A percentile compares a stretch with the other conserved stretches of the same genome.
Evolutionary conservation across 2,888 invertebrate genomes (phyloP).

Genomic region (Steromphala cineraria): DNA sequence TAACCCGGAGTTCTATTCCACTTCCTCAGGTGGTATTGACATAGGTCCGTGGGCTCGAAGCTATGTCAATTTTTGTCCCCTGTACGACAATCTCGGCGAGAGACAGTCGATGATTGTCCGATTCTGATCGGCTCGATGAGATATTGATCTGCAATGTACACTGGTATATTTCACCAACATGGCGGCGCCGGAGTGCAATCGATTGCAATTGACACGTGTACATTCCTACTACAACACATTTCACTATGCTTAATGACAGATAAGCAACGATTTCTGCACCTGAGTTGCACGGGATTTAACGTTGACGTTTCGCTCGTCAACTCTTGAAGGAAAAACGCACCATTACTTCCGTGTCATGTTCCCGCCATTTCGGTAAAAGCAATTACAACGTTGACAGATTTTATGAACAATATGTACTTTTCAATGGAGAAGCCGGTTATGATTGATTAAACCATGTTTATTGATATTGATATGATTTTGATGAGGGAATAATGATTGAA

Average conservation of each 20-base stretch:
- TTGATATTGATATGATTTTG: no score
- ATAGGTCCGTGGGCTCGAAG: background rate
- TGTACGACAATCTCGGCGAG: background rate
- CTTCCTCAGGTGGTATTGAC: background rate
- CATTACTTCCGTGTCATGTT: no score
- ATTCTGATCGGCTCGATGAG: background rate
- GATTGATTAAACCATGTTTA: no score
- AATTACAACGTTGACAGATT: no score
- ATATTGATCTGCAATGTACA: background rate
- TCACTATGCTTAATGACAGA: background rate
- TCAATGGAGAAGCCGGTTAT: no score
- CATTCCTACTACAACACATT: slow-evolving; percentile 1
- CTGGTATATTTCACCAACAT: background rate
- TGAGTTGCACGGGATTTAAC: no score
- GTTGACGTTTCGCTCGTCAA: no score
- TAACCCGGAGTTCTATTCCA: background rate
- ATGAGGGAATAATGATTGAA: no score
- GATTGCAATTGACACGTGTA: slow-evolving; percentile 2
- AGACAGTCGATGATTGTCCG: background rate
- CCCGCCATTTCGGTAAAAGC: no score
- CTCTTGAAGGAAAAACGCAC: no score
- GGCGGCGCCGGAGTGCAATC: background rate
- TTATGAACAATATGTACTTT: no score
- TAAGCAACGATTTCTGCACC: no score
- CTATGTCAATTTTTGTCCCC: background rate